Evolutionary conservation across 2,888 invertebrate genomes (phyloP).

Genomic region (Drosophila greeni): DNA sequence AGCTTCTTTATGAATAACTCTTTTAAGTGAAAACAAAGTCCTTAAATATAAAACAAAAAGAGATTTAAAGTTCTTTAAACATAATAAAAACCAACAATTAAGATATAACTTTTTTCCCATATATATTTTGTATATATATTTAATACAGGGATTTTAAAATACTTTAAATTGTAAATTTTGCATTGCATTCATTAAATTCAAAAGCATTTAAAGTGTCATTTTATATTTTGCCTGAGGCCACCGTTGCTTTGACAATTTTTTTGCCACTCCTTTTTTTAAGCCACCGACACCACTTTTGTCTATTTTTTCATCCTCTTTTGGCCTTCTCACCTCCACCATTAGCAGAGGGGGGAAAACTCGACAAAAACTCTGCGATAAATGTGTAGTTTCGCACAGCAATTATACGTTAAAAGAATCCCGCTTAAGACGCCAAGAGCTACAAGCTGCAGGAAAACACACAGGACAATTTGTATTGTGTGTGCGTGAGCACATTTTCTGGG

Average conservation of each 20-base stretch:
- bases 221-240: neutral
- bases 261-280: conserved; percentile 8
- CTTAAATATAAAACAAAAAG: neutral
- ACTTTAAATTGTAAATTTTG: neutral
- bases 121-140: neutral
- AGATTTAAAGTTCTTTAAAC: neutral
- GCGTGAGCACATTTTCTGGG: conserved; percentile 51
- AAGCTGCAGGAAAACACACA: conserved; percentile 33
- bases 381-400: conserved; percentile 35
- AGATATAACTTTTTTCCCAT: neutral
- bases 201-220: neutral
- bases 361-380: conserved; percentile 22
- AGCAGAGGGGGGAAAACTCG: neutral
- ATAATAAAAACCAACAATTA: neutral
- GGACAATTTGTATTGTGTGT: conserved; percentile 64
- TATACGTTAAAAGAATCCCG: conserved; percentile 32
- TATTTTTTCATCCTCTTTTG: conserved; percentile 1
- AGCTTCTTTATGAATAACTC: neutral
- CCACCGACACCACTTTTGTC: conserved; percentile 17
- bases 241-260: conserved; percentile 19
- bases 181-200: no score
- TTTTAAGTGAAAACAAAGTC: neutral
- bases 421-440: conserved; percentile 23
- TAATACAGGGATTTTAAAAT: neutral
- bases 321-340: conserved; percentile 13